Conservation (phyloP, 2,113 vertebrate species). For the Oxygymnocypris stewartii region DNA sequence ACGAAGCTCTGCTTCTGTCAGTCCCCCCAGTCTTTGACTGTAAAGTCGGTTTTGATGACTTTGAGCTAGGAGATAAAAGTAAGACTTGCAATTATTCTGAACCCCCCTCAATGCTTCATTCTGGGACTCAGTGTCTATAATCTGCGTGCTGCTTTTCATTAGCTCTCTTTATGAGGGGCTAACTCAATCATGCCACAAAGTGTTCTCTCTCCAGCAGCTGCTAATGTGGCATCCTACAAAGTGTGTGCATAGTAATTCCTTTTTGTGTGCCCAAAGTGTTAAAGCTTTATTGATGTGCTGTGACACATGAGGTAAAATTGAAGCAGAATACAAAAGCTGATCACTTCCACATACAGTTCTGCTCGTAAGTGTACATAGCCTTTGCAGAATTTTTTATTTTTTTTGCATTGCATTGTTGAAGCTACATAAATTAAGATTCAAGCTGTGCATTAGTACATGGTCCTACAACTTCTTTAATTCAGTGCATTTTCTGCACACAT, state of each 20-base stretch:
- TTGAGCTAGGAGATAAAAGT: slow-evolving; percentile 69
- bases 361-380: neutral
- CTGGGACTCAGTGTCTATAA: slow-evolving; percentile 46
- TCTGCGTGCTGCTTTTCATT: slow-evolving; percentile 59
- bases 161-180: slow-evolving; percentile 42
- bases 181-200: slow-evolving; percentile 62
- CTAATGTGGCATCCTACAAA: slow-evolving; percentile 35
- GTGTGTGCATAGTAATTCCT: slow-evolving; percentile 46
- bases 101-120: slow-evolving; percentile 52
- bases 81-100: slow-evolving; percentile 65
- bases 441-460: neutral
- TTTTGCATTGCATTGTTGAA: neutral
- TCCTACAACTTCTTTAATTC: neutral
- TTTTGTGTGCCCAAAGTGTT: slow-evolving; percentile 40
- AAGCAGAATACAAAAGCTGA: slow-evolving; percentile 2
- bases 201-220: slow-evolving; percentile 49
- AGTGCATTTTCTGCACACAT: neutral
- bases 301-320: slow-evolving; percentile 6
- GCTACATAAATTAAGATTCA: neutral
- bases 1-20: slow-evolving; percentile 74
- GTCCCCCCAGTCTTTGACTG: slow-evolving; percentile 76
- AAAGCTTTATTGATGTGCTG: slow-evolving; percentile 28
- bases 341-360: neutral
- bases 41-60: slow-evolving; percentile 70
- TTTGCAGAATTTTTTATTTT: slow-evolving; percentile 12